A percentile compares a stretch with the other conserved stretches of the same genome.
These are phyloP conservation scores for Aphis gossypii DNA, from an alignment of 1,140 invertebrate species.

Conservation along the genomic window DNA sequence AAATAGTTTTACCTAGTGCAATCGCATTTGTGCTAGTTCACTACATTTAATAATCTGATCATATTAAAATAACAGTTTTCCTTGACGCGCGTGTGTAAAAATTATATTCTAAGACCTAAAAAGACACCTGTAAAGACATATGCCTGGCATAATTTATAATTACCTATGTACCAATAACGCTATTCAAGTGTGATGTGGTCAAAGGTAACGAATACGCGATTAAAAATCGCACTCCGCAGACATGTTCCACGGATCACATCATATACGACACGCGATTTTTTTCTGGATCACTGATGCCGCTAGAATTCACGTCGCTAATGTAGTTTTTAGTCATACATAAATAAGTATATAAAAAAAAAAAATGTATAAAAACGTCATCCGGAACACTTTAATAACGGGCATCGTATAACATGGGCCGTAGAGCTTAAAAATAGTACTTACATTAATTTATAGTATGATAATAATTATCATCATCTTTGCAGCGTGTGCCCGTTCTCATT, in stretches of 20 bases:
- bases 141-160: not conserved
- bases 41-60: not conserved
- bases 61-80: too few species aligned
- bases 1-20: not conserved
- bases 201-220: not conserved
- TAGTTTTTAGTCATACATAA: not conserved
- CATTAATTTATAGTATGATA: not conserved
- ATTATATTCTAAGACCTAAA: not conserved
- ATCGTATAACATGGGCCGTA: not conserved
- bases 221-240: not conserved
- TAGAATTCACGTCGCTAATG: not conserved
- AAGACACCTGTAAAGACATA: not conserved
- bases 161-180: not conserved
- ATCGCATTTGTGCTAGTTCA: not conserved
- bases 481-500: not conserved
- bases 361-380: not conserved
- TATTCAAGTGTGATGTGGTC: not conserved
- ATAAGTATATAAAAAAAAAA: not conserved
- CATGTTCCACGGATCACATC: not conserved
- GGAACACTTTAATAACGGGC: constrained; percentile 30
- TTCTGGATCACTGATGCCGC: constrained; percentile 27
- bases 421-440: constrained; percentile 24
- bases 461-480: not conserved
- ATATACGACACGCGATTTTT: not conserved
- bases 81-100: not conserved